A percentile compares a stretch with the other conserved stretches of the same genome.
Conservation (phyloP, 2,888 invertebrate species). For the Aphodius granarius region DNA sequence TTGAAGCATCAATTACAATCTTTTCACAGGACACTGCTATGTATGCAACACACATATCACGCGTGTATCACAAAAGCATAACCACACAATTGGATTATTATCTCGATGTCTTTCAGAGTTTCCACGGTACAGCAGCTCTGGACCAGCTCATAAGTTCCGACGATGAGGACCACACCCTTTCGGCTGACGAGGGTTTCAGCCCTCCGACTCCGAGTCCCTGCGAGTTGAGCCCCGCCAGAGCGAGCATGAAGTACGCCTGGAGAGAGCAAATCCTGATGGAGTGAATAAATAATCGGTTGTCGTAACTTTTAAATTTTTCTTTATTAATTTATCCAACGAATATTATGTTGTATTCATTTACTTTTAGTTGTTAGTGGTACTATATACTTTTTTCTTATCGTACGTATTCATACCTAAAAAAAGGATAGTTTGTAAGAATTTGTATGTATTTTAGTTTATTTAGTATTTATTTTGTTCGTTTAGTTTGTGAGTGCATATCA, state of each 20-base stretch:
- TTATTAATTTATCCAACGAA: constrained; percentile 5
- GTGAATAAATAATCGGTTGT: background rate
- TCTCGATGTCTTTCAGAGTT: constrained; percentile 45
- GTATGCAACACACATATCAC: background rate
- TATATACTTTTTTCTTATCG: constrained; percentile 2
- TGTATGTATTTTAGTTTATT: background rate
- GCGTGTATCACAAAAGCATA: background rate
- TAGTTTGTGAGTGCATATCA: constrained; percentile 12
- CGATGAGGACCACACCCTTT: constrained; percentile 52
- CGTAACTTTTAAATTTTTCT: background rate
- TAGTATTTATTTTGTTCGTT: constrained; percentile 2
- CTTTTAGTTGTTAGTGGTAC: background rate
- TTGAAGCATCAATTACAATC: background rate
- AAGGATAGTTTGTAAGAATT: background rate
- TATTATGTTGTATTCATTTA: constrained; percentile 13
- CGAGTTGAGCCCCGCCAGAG: constrained; percentile 49
- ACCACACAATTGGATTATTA: background rate
- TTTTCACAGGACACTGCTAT: background rate
- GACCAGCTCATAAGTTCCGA: constrained; percentile 36
- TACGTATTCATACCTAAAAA: background rate
- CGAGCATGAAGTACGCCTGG: constrained; percentile 45
- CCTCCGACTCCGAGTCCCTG: constrained; percentile 54
- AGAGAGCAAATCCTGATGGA: constrained; percentile 38
- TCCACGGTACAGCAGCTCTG: constrained; percentile 51
- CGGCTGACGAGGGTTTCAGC: constrained; percentile 53